phyloP scores from a whole-genome alignment of 2,113 vertebrate genomes.

The Lethenteron reissneri region DNA sequence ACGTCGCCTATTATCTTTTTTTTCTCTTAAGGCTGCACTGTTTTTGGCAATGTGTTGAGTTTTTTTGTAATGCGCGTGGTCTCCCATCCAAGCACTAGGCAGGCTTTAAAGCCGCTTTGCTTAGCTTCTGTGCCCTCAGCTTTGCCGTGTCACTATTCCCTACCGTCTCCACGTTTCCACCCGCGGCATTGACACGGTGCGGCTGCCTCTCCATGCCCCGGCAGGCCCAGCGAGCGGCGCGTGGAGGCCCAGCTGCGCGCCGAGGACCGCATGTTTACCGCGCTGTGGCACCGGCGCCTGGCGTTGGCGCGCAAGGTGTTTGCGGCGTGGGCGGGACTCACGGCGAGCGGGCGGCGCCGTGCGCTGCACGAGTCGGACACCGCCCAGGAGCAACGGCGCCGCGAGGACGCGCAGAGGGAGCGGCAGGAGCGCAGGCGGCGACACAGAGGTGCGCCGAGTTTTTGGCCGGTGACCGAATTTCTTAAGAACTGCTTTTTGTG shows the following conservation, averaged over 20 bases:
- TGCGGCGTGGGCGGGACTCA: slow-evolving; percentile 33
- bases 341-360: slow-evolving; percentile 37
- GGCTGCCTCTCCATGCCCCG: slow-evolving; percentile 16
- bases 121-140: too few species aligned
- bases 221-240: slow-evolving; percentile 21
- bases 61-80: too few species aligned
- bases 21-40: too few species aligned
- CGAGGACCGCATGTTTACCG: slow-evolving; percentile 52
- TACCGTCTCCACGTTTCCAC: too few species aligned
- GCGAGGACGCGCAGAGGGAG: slow-evolving; percentile 43
- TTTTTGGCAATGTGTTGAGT: too few species aligned
- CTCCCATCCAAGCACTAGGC: too few species aligned
- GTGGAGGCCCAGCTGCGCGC: slow-evolving; percentile 8
- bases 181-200: too few species aligned
- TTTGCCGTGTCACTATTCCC: too few species aligned
- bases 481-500: too few species aligned
- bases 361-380: slow-evolving; percentile 28
- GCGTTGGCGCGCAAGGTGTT: slow-evolving; percentile 44
- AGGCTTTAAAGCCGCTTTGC: too few species aligned
- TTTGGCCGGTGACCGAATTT: too few species aligned
- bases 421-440: slow-evolving; percentile 60
- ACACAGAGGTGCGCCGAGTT: slow-evolving; percentile 15
- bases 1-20: too few species aligned
- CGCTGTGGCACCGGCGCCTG: slow-evolving; percentile 61
- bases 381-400: slow-evolving; percentile 41